phyloP scores from a whole-genome alignment of 2,797 vertebrate genomes.

The Capromys pilorides region DNA sequence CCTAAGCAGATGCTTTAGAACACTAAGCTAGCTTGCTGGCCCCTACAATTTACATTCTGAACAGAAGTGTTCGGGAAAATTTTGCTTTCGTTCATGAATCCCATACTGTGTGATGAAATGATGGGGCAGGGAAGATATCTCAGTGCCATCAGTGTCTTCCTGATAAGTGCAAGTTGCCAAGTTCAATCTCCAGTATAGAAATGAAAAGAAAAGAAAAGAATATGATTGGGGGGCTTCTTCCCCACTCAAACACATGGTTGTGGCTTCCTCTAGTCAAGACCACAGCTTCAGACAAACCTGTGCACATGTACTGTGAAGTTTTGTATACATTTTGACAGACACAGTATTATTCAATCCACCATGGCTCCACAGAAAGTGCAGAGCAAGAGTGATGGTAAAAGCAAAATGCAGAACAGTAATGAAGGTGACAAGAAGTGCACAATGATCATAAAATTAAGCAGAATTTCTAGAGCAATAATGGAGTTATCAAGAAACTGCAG shows the following conservation, averaged over 20 bases:
- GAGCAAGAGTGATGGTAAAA: neutral
- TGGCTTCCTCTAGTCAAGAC: neutral
- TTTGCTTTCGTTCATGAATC: neutral
- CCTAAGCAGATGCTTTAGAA: too few species aligned
- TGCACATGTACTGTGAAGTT: neutral
- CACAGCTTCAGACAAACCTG: neutral
- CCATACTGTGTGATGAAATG: neutral
- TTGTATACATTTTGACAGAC: neutral
- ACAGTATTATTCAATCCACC: neutral
- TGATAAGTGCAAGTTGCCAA: too few species aligned
- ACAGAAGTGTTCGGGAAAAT: neutral
- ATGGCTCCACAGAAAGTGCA: neutral
- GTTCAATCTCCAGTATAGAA: too few species aligned
- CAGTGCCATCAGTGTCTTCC: too few species aligned
- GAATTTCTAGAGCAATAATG: neutral
- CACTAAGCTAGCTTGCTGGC: too few species aligned
- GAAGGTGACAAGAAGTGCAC: neutral
- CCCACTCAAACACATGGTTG: neutral
- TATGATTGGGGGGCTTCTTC: neutral
- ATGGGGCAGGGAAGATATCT: neutral
- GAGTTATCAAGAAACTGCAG: neutral
- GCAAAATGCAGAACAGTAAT: neutral
- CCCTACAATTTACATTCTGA: neutral
- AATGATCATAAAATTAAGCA: too few species aligned
- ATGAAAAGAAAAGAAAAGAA: neutral